Conservation (phyloP, 2,113 vertebrate species). For the Onychostoma macrolepis region DNA sequence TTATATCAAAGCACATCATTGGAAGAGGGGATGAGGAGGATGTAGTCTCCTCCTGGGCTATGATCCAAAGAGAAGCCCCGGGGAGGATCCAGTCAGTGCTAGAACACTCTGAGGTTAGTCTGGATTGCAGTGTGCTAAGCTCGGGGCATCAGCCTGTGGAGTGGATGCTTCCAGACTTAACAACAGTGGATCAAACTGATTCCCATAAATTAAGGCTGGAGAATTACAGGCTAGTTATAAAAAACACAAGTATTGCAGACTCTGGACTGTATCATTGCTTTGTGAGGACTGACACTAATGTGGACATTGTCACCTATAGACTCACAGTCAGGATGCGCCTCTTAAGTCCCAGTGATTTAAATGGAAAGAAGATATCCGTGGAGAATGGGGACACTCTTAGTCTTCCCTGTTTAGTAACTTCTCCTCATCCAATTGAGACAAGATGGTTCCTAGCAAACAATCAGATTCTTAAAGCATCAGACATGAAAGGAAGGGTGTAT, state of each 20-base stretch:
- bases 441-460: constrained; percentile 77
- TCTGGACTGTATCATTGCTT: constrained; percentile 79
- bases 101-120: constrained; percentile 69
- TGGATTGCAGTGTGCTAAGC: constrained; percentile 70
- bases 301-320: constrained; percentile 73
- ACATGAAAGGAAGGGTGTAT: constrained; percentile 64
- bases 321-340: constrained; percentile 72
- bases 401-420: constrained; percentile 75
- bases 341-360: constrained; percentile 72
- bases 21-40: constrained; percentile 48
- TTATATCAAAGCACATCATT: constrained; percentile 67
- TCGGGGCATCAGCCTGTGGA: constrained; percentile 66
- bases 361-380: constrained; percentile 73
- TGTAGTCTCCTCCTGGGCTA: constrained; percentile 68
- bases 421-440: constrained; percentile 69
- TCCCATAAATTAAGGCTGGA: constrained; percentile 65
- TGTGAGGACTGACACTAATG: constrained; percentile 65
- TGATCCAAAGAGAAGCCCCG: constrained; percentile 67
- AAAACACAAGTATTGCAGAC: constrained; percentile 70
- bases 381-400: constrained; percentile 64
- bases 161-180: constrained; percentile 80
- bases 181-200: constrained; percentile 63
- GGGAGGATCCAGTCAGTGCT: constrained; percentile 67
- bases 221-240: constrained; percentile 70
- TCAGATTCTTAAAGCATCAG: constrained; percentile 68